A percentile compares a stretch with the other conserved stretches of the same genome.
phyloP scores from a whole-genome alignment of 2,797 vertebrate genomes.

The Acanthopagrus latus region DNA sequence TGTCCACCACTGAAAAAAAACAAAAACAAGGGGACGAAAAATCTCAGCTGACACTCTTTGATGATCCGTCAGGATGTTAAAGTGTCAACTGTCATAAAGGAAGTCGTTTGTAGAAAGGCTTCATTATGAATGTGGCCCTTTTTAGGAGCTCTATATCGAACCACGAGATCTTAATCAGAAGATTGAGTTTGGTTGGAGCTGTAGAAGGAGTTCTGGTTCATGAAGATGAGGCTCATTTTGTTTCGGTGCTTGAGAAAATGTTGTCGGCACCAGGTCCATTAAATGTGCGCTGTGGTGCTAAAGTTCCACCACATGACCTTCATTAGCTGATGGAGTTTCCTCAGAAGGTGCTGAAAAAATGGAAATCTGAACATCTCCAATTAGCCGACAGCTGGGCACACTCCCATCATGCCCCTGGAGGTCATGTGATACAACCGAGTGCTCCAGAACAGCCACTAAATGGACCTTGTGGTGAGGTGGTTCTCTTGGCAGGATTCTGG shows the following conservation, averaged over 20 bases:
- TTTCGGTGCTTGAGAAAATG: neutral
- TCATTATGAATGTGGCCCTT: too few relatives aligned
- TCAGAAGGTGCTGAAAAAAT: conserved; percentile 6
- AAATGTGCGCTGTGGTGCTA: neutral
- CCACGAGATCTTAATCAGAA: neutral
- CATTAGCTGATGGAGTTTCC: neutral
- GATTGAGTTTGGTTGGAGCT: neutral
- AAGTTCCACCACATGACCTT: neutral
- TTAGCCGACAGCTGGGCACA: neutral
- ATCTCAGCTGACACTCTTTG: conserved; percentile 10
- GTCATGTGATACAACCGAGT: neutral
- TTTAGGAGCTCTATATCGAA: neutral
- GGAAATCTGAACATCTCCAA: neutral
- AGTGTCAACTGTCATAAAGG: conserved; percentile 7
- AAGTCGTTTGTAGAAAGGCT: neutral
- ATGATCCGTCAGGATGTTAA: conserved; percentile 2
- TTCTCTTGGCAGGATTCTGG: neutral
- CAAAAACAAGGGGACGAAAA: conserved; percentile 37
- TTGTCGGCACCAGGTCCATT: neutral
- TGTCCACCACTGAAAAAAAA: conserved; percentile 61
- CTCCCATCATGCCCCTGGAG: neutral
- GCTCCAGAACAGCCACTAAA: neutral
- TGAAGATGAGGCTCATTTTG: neutral
- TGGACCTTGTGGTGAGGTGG: neutral
- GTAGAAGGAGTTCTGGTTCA: neutral